Base-by-base conservation (phyloP, 2,113 vertebrate species). In the Aphelocoma coerulescens region DNA sequence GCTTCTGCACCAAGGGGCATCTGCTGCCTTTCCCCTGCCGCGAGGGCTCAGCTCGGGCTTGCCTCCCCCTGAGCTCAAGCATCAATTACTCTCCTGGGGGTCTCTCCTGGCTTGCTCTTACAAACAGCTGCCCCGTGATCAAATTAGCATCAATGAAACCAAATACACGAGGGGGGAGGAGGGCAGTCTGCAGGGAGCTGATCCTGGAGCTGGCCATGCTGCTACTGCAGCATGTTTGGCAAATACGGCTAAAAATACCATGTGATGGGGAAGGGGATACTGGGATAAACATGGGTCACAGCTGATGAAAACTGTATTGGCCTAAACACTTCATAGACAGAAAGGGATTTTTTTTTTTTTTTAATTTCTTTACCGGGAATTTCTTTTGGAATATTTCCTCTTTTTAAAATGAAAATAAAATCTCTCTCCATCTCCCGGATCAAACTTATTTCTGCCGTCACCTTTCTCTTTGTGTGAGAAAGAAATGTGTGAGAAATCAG, bases 31-130 rank as follows among this genome's bases (percentile, higher is more conserved):
- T 49, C 14, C 12, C 22, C 4, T 2, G 2, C 17, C 1, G 0
- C 0, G 0, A 41, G 44, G 13, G 28, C 37, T 76, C 48, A 26
- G 26, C 21, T 44, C 0, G 0, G 28, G 11, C 39, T 82, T 0
- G 0, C 7, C 51, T 54, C 0, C 8, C 11, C 16, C 7, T 13
- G 28, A 21, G 7, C 27, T 71, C 23, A 51, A 30, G 49, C 35
- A 71, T 27, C 55, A 41, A 7, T 72, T 23, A 7, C 72, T 58
- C 23, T 46, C 57, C 44, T 16, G 33, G 35, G 30, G 28, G 11
- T 85, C 4, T 43, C 22, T 46, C 35, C 5, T 4, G 11, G 28
- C 11, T 9, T 68, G 27, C 10, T 23, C 9, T 66, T 30, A 41
- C 33, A 59, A 63, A 83, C 32, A 88, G 66, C 32, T 84, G 28